A percentile compares a stretch with the other conserved stretches of the same genome.
These are phyloP conservation scores for Ptychochromis oligacanthus DNA, from an alignment of 2,113 vertebrate genomes.

Conservation along the genomic window DNA sequence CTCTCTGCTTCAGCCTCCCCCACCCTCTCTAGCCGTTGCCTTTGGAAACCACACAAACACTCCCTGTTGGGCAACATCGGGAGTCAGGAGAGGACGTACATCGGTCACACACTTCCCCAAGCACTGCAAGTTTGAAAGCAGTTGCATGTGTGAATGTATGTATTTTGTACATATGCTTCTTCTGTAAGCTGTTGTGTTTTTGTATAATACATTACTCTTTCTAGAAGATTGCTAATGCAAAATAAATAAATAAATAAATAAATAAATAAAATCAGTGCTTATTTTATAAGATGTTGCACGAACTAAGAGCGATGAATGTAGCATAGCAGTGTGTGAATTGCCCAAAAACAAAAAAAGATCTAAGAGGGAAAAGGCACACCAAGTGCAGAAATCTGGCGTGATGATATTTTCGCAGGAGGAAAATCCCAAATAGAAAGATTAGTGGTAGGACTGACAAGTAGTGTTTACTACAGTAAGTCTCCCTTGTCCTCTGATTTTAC, in stretches of 20 bases:
- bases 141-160: conserved; percentile 31
- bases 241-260: conserved; percentile 15
- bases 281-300: conserved; percentile 29
- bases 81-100: conserved; percentile 79
- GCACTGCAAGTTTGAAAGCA: conserved; percentile 32
- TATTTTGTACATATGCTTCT: conserved; percentile 13
- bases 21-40: conserved; percentile 73
- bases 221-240: background rate
- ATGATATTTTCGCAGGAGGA: conserved; percentile 20
- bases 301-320: conserved; percentile 31
- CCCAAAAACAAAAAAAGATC: conserved; percentile 6
- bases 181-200: background rate
- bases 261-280: background rate
- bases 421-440: conserved; percentile 14
- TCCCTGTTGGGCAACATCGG: conserved; percentile 81
- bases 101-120: conserved; percentile 69
- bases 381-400: conserved; percentile 31
- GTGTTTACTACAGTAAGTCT: conserved; percentile 35
- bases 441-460: conserved; percentile 12
- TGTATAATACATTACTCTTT: background rate
- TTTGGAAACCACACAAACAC: conserved; percentile 82
- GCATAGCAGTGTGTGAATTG: conserved; percentile 7
- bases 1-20: conserved; percentile 73
- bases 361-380: conserved; percentile 10
- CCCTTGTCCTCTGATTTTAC: conserved; percentile 34